A percentile compares a stretch with the other conserved stretches of the same genome.
These are phyloP conservation scores for Drosophila melanica DNA, from an alignment of 1,140 invertebrate species.

Conservation along the genomic window DNA sequence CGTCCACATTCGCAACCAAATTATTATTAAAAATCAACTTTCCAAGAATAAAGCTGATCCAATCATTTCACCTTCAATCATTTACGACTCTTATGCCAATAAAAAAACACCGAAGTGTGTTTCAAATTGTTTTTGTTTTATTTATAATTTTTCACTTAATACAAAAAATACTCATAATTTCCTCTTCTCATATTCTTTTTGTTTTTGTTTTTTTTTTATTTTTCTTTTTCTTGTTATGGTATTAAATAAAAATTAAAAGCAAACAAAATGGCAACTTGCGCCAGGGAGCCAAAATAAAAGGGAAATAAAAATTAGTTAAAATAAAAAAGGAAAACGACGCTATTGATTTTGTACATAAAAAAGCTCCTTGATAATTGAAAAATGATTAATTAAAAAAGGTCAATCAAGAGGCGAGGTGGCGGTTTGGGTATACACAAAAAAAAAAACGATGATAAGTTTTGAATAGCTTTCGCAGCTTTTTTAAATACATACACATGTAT, in stretches of 20 bases:
- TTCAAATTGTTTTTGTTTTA: constrained; percentile 61
- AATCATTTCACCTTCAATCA: too few relatives aligned
- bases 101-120: constrained; percentile 9
- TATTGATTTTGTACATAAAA: constrained; percentile 30
- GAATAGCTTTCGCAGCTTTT: constrained; percentile 33
- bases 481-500: constrained; percentile 38
- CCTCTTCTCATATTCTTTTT: constrained; percentile 58
- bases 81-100: not conserved
- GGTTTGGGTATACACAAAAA: not conserved
- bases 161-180: constrained; percentile 80
- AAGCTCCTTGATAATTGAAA: constrained; percentile 48
- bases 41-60: too few relatives aligned
- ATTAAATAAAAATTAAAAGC: constrained; percentile 74
- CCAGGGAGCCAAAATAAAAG: constrained; percentile 59
- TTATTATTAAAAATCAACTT: too few relatives aligned
- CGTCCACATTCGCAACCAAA: not conserved
- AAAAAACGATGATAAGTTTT: constrained; percentile 4
- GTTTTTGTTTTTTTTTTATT: constrained; percentile 44
- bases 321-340: constrained; percentile 16
- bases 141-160: constrained; percentile 79
- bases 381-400: constrained; percentile 1
- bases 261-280: constrained; percentile 76
- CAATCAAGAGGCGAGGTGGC: constrained; percentile 9
- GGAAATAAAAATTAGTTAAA: constrained; percentile 35
- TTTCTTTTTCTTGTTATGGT: constrained; percentile 64